These are phyloP conservation scores for Formica selysi DNA, from an alignment of 1,140 invertebrate genomes.

Conservation along the genomic window DNA sequence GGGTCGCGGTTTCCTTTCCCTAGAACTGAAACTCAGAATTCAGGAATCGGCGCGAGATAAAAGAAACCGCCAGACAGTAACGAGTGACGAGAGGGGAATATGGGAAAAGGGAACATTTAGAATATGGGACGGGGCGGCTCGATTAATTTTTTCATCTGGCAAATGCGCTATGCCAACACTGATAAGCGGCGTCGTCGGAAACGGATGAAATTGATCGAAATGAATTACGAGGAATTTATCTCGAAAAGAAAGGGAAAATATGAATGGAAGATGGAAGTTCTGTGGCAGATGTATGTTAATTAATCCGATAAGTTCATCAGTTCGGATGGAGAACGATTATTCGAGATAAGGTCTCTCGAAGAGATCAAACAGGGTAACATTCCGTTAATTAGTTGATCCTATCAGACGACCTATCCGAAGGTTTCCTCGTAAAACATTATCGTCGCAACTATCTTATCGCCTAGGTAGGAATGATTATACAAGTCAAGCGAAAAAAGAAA, in stretches of 20 bases:
- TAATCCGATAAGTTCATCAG: constrained; percentile 37
- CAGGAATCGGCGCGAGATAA: constrained; percentile 54
- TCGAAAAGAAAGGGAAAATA: neutral
- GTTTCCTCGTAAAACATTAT: constrained; percentile 57
- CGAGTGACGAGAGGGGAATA: neutral
- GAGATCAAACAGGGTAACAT: constrained; percentile 40
- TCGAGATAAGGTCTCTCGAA: constrained; percentile 1
- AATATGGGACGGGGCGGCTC: constrained; percentile 4
- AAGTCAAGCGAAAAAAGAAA: neutral
- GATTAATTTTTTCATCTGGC: constrained; percentile 34
- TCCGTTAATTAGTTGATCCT: constrained; percentile 65
- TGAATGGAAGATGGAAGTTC: neutral
- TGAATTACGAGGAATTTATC: neutral
- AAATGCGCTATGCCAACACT: neutral
- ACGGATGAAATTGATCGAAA: constrained; percentile 15
- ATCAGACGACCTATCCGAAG: constrained; percentile 39
- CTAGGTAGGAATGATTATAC: neutral
- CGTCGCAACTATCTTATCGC: neutral
- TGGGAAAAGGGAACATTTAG: neutral
- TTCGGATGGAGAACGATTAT: neutral
- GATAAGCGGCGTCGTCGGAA: constrained; percentile 29
- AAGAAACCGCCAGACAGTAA: neutral
- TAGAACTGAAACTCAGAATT: constrained; percentile 47
- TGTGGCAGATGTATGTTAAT: neutral
- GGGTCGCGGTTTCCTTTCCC: constrained; percentile 67